Conservation (phyloP, 2,113 vertebrate species). For the Podarcis muralis region DNA sequence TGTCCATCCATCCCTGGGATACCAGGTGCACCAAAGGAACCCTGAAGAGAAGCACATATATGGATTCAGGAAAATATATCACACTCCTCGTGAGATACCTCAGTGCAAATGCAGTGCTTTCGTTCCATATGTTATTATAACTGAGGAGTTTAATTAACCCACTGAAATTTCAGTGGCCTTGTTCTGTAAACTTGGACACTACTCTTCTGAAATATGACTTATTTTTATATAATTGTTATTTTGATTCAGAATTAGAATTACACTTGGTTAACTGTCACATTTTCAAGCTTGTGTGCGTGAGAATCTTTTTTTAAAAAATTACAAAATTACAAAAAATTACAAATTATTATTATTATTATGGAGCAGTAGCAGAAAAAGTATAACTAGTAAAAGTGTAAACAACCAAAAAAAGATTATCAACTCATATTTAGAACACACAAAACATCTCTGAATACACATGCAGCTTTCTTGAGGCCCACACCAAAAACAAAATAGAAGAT, state of each 20-base stretch:
- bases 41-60: slow-evolving; percentile 74
- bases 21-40: slow-evolving; percentile 86
- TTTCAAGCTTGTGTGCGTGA: not conserved
- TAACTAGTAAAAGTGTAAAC: too few species aligned
- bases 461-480: too few species aligned
- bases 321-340: not conserved
- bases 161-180: not conserved
- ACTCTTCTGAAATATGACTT: not conserved
- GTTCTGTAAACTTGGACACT: not conserved
- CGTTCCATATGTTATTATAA: not conserved
- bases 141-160: not conserved
- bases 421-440: too few species aligned
- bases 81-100: not conserved
- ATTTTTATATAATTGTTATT: not conserved
- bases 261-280: not conserved
- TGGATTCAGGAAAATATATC: slow-evolving; percentile 44
- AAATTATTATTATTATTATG: not conserved
- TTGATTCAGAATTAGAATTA: not conserved
- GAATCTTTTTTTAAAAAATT: not conserved
- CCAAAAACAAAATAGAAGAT: too few species aligned
- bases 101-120: slow-evolving; percentile 35
- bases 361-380: too few species aligned
- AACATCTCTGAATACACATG: too few species aligned
- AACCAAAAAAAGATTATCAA: too few species aligned
- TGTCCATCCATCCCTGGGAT: slow-evolving; percentile 86